These are phyloP conservation scores for Megaptera novaeangliae DNA, from an alignment of 2,113 vertebrate genomes.

Conservation along the genomic window DNA sequence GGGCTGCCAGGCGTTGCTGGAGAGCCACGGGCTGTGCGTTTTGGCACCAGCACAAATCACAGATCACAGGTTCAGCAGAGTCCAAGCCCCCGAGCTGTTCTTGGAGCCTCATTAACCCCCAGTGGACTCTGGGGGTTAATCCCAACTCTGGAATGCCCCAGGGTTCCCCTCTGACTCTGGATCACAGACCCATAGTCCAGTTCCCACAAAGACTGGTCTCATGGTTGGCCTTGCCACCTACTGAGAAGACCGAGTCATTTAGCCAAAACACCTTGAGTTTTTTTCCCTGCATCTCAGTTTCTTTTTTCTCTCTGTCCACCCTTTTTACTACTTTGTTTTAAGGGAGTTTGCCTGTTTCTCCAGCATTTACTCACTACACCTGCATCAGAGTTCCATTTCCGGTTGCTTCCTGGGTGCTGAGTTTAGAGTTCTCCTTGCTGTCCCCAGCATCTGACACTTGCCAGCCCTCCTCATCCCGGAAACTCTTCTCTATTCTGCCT, in stretches of 20 bases:
- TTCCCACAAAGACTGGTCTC: neutral
- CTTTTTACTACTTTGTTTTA: neutral
- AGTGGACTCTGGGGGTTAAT: neutral
- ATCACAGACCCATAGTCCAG: neutral
- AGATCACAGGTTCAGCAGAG: neutral
- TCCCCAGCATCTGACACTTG: neutral
- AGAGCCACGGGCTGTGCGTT: neutral
- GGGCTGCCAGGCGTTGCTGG: neutral
- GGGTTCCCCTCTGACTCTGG: neutral
- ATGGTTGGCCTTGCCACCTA: neutral
- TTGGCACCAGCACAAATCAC: neutral
- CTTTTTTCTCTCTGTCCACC: neutral
- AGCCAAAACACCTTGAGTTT: neutral
- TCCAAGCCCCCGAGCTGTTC: neutral
- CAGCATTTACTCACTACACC: rapidly evolving
- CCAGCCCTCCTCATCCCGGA: neutral
- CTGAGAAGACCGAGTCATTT: neutral
- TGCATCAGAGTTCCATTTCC: neutral
- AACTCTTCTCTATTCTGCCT: neutral
- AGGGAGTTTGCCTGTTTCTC: neutral
- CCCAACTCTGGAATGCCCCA: neutral
- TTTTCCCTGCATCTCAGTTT: neutral
- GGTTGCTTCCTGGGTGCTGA: neutral
- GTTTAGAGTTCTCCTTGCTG: neutral
- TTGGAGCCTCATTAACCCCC: neutral